Evolutionary conservation across 2,888 invertebrate species (phyloP).

Genomic region (Agrilus cyanescens): DNA sequence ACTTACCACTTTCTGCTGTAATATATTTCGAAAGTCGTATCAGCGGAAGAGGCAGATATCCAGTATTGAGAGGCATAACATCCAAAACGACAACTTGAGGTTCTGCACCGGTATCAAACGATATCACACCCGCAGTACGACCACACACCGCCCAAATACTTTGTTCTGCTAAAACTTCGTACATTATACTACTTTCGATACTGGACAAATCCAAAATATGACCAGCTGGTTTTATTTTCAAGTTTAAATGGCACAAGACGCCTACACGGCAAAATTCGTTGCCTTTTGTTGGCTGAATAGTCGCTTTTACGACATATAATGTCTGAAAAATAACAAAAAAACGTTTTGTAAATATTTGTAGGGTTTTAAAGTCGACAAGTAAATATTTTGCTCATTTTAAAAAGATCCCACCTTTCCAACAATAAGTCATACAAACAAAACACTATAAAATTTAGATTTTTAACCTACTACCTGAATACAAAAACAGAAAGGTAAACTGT

Average conservation of each 20-base stretch:
- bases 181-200: slow-evolving; percentile 62
- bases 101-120: slow-evolving; percentile 27
- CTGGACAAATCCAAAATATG: slow-evolving; percentile 13
- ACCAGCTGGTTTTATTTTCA: slow-evolving; percentile 47
- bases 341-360: too few species aligned
- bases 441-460: background rate
- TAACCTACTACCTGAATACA: slow-evolving; percentile 1
- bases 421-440: too few species aligned
- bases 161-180: slow-evolving; percentile 86
- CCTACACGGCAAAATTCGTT: slow-evolving; percentile 81
- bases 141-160: slow-evolving; percentile 90
- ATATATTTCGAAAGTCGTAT: slow-evolving; percentile 84
- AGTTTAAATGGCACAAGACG: slow-evolving; percentile 71
- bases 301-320: slow-evolving; percentile 66
- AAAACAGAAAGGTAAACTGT: slow-evolving; percentile 10
- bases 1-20: slow-evolving; percentile 46
- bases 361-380: too few species aligned
- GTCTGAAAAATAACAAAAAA: slow-evolving; percentile 44
- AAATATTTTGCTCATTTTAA: too few species aligned
- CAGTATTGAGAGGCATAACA: slow-evolving; percentile 87
- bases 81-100: slow-evolving; percentile 73
- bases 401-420: too few species aligned
- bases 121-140: slow-evolving; percentile 66
- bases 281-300: slow-evolving; percentile 66
- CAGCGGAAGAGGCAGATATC: slow-evolving; percentile 77